phyloP scores from a whole-genome alignment of 2,797 vertebrate species.

The Crenichthys baileyi region DNA sequence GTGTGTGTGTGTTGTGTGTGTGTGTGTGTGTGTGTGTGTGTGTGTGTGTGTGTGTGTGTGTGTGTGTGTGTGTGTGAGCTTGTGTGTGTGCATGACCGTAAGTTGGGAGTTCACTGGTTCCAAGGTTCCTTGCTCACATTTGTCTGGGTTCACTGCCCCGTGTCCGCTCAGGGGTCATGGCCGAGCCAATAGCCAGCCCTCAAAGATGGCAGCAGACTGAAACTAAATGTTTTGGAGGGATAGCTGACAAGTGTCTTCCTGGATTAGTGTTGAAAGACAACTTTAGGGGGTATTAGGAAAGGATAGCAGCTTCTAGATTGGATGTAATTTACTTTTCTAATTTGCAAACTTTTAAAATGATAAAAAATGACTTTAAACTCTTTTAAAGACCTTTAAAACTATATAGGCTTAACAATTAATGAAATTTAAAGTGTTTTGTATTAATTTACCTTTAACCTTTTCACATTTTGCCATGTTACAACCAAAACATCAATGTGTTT shows the following conservation, averaged over 20 bases:
- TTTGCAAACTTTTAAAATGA: no score
- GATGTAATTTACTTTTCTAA: no score
- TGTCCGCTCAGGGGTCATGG: conserved; percentile 49
- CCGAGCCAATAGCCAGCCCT: conserved; percentile 29
- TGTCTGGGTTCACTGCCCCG: conserved; percentile 24
- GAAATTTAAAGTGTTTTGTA: background rate
- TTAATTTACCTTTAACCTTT: background rate
- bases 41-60: conserved; percentile 18
- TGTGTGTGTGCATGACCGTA: background rate
- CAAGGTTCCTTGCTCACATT: conserved; percentile 45
- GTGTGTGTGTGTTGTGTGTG: conserved; percentile 21
- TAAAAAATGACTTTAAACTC: background rate
- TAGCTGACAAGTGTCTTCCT: background rate
- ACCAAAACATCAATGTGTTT: background rate
- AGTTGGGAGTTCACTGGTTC: conserved; percentile 39
- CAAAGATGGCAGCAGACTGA: conserved; percentile 37
- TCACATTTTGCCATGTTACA: background rate
- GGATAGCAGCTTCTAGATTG: no score
- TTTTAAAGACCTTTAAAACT: background rate
- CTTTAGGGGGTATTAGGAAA: background rate
- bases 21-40: background rate
- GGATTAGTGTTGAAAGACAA: background rate
- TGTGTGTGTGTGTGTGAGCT: background rate
- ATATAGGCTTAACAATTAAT: background rate
- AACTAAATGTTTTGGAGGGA: conserved; percentile 22